A percentile compares a stretch with the other conserved stretches of the same genome.
These are phyloP conservation scores for Trinectes maculatus DNA, from an alignment of 2,113 vertebrate genomes.

Conservation along the genomic window DNA sequence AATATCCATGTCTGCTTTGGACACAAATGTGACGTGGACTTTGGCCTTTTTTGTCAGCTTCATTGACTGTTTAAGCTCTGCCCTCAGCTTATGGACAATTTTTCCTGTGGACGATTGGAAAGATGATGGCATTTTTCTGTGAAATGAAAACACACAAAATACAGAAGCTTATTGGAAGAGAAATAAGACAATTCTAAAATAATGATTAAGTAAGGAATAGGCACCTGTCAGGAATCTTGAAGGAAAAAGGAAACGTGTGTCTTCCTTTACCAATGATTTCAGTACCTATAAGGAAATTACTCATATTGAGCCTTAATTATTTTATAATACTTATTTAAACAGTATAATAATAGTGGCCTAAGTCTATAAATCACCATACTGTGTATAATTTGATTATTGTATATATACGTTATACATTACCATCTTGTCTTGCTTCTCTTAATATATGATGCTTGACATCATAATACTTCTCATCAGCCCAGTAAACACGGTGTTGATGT, in stretches of 20 bases:
- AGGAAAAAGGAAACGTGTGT: slow-evolving; percentile 70
- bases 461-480: slow-evolving; percentile 71
- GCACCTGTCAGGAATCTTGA: slow-evolving; percentile 71
- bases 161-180: rapidly evolving
- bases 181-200: neutral
- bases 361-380: neutral
- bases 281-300: slow-evolving; percentile 36
- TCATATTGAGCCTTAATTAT: neutral
- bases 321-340: no score
- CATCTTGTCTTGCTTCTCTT: slow-evolving; percentile 53
- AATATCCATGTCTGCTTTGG: slow-evolving; percentile 56
- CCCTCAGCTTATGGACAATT: slow-evolving; percentile 69
- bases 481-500: neutral
- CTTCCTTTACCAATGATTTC: slow-evolving; percentile 58
- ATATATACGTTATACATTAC: slow-evolving; percentile 52
- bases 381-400: neutral
- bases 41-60: slow-evolving; percentile 48
- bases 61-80: slow-evolving; percentile 68
- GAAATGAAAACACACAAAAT: neutral
- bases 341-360: neutral
- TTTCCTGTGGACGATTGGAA: slow-evolving; percentile 50
- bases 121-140: slow-evolving; percentile 71
- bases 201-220: rapidly evolving
- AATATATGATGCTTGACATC: slow-evolving; percentile 58
- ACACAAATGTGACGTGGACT: slow-evolving; percentile 67